Evolutionary conservation across 2,888 invertebrate genomes (phyloP).

Genomic region (Dolomedes plantarius): DNA sequence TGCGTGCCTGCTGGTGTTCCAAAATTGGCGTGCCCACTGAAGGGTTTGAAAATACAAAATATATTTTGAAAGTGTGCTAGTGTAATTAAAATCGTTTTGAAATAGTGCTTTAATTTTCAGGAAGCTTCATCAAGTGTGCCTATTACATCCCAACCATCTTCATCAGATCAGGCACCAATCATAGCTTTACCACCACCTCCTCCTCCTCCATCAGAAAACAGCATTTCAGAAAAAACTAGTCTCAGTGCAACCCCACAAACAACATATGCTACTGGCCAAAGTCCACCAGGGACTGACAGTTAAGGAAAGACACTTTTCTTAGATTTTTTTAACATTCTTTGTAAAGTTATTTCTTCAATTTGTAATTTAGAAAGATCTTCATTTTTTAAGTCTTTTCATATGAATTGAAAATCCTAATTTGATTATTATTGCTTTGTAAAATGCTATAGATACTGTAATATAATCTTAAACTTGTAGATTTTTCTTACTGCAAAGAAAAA

Average conservation of each 20-base stretch:
- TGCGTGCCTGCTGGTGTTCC: too few relatives aligned
- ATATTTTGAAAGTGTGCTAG: too few relatives aligned
- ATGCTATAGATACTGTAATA: background rate
- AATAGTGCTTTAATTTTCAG: constrained; percentile 28
- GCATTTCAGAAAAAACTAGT: constrained; percentile 65
- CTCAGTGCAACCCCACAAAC: constrained; percentile 53
- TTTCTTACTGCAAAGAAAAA: background rate
- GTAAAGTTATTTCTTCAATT: background rate
- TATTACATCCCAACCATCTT: constrained; percentile 40
- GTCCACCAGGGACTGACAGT: background rate
- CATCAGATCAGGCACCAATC: constrained; percentile 19
- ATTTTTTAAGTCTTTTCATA: background rate
- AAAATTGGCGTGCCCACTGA: too few relatives aligned
- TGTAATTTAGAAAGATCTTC: background rate
- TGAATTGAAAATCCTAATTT: background rate
- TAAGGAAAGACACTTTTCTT: background rate
- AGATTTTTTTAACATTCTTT: constrained; percentile 6
- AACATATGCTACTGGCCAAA: constrained; percentile 58
- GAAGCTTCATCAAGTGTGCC: constrained; percentile 45
- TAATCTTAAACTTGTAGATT: background rate
- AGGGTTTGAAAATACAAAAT: too few relatives aligned
- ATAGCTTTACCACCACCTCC: constrained; percentile 40
- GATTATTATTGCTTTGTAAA: background rate
- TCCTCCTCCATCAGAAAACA: constrained; percentile 11
- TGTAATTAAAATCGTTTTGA: too few relatives aligned